Percentiles rank a stretch among this genome's conserved stretches.
These are phyloP conservation scores for Promerops cafer DNA, from an alignment of 2,113 vertebrate species.

Conservation along the genomic window DNA sequence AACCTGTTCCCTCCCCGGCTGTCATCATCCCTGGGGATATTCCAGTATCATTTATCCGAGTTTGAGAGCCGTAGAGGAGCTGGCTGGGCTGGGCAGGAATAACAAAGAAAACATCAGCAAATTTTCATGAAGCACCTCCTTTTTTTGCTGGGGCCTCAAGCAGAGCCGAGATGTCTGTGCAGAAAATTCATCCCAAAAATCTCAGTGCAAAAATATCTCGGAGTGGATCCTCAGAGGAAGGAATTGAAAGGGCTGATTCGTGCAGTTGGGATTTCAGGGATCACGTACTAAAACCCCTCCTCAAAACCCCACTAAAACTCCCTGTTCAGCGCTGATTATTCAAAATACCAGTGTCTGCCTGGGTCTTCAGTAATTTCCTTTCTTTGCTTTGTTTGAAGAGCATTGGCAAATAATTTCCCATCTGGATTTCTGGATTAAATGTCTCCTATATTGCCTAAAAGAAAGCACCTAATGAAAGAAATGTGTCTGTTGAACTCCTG, in stretches of 20 bases:
- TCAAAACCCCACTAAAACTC: not conserved
- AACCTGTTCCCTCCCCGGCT: not conserved
- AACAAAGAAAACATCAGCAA: not conserved
- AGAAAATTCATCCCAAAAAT: not conserved
- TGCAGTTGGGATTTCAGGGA: not conserved
- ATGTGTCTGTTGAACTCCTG: not conserved
- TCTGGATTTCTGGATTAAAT: slow-evolving; percentile 20
- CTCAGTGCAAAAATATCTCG: not conserved
- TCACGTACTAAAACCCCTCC: not conserved
- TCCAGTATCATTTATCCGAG: not conserved
- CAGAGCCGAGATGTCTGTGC: not conserved
- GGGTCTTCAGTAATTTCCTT: not conserved
- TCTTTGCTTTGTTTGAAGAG: slow-evolving; percentile 14
- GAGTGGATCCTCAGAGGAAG: not conserved
- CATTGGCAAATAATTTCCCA: slow-evolving; percentile 22
- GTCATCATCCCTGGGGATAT: not conserved
- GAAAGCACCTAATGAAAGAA: slow-evolving; percentile 45
- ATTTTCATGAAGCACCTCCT: not conserved
- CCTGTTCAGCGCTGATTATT: not conserved
- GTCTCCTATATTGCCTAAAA: not conserved
- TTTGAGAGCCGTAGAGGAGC: not conserved
- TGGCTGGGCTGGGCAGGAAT: not conserved
- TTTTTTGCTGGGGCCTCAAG: not conserved
- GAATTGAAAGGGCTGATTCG: not conserved
- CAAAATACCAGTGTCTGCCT: not conserved